Conservation (phyloP, 2,113 vertebrate species). For the Rhynchomys soricoides region DNA sequence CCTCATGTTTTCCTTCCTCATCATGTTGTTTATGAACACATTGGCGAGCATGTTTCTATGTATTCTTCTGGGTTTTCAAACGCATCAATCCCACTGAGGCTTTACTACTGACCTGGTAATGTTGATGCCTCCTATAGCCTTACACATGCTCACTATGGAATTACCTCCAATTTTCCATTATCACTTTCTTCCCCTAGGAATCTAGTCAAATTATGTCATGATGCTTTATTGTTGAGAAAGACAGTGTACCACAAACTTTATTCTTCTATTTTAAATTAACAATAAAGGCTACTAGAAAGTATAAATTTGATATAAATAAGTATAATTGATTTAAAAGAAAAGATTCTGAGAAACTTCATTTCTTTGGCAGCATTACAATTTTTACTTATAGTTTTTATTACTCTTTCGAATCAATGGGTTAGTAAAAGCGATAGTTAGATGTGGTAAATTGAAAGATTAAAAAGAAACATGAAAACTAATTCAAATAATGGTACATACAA, state of each 20-base stretch:
- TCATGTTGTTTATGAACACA: slow-evolving; percentile 55
- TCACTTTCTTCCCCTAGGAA: slow-evolving; percentile 29
- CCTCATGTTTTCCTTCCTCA: neutral
- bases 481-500: slow-evolving; percentile 26
- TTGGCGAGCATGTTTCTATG: neutral
- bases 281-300: slow-evolving; percentile 37
- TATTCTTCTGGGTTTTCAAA: slow-evolving; percentile 60
- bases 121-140: neutral
- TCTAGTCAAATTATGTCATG: neutral
- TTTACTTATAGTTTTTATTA: slow-evolving; percentile 32
- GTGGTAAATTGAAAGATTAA: neutral
- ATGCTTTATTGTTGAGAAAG: slow-evolving; percentile 29
- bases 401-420: slow-evolving; percentile 16
- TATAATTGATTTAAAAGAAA: slow-evolving; percentile 31
- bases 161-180: slow-evolving; percentile 63
- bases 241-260: neutral
- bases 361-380: slow-evolving; percentile 2
- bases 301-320: slow-evolving; percentile 40
- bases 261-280: slow-evolving; percentile 48
- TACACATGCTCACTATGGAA: neutral
- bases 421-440: slow-evolving; percentile 21
- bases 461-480: slow-evolving; percentile 58
- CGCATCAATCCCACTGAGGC: slow-evolving; percentile 51
- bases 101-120: neutral
- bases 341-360: neutral